phyloP scores from a whole-genome alignment of 2,113 vertebrate species.

The Lethenteron camtschaticum region DNA sequence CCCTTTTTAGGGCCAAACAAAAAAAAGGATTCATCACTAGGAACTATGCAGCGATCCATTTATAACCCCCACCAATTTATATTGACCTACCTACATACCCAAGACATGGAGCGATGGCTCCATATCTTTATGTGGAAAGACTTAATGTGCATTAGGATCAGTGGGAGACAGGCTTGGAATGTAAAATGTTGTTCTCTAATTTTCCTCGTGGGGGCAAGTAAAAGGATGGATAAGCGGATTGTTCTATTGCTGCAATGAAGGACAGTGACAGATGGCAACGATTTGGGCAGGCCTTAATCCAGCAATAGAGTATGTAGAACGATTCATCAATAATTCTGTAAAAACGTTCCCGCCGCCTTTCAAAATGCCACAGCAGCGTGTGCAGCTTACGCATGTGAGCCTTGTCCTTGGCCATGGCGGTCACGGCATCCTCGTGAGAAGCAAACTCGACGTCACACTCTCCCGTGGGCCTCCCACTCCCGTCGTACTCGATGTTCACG shows the following conservation, averaged over 20 bases:
- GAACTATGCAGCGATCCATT: too few species aligned
- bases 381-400: conserved; percentile 38
- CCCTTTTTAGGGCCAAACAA: too few species aligned
- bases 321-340: neutral
- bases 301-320: neutral
- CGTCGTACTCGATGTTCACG: conserved; percentile 44
- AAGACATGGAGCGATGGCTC: too few species aligned
- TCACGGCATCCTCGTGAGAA: conserved; percentile 29
- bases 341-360: neutral
- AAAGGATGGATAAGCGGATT: too few species aligned
- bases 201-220: too few species aligned
- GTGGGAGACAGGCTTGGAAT: too few species aligned
- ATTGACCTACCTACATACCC: too few species aligned
- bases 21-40: too few species aligned
- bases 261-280: neutral
- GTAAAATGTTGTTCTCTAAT: too few species aligned
- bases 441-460: conserved; percentile 45
- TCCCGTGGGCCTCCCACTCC: conserved; percentile 34
- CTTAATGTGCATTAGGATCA: too few species aligned
- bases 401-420: conserved; percentile 52
- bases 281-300: neutral
- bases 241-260: neutral
- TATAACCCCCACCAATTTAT: too few species aligned
- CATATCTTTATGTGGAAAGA: too few species aligned
- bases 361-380: neutral